phyloP scores from a whole-genome alignment of 2,113 vertebrate species.

The Seriola quinqueradiata region DNA sequence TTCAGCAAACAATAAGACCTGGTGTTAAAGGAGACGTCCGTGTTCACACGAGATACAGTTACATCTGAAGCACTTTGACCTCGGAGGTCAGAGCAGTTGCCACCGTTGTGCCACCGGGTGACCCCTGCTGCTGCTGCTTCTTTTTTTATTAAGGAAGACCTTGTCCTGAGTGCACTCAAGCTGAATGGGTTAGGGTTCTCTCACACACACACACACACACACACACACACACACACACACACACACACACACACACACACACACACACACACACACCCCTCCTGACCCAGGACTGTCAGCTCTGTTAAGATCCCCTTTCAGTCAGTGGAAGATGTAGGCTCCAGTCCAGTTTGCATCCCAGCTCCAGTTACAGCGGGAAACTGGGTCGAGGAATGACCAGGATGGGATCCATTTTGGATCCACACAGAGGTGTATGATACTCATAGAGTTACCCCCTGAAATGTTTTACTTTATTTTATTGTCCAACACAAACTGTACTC shows the following conservation, averaged over 20 bases:
- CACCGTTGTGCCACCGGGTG: neutral
- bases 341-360: constrained; percentile 39
- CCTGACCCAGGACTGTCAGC: constrained; percentile 14
- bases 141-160: constrained; percentile 23
- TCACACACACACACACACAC: too few species aligned
- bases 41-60: neutral
- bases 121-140: neutral
- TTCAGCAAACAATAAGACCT: neutral
- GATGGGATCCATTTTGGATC: constrained; percentile 21
- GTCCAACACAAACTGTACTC: too few species aligned
- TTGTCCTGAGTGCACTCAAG: constrained; percentile 22
- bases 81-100: constrained; percentile 10
- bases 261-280: neutral
- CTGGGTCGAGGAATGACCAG: constrained; percentile 28
- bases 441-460: neutral
- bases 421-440: neutral
- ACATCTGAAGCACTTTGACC: constrained; percentile 20
- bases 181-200: neutral
- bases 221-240: too few species aligned
- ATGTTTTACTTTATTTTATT: neutral
- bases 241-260: too few species aligned
- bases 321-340: constrained; percentile 44
- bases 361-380: constrained; percentile 62
- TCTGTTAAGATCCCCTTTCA: constrained; percentile 62
- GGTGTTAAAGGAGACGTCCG: neutral